A percentile compares a stretch with the other conserved stretches of the same genome.
Conservation (phyloP, 2,888 invertebrate species). For the Busseola fusca region DNA sequence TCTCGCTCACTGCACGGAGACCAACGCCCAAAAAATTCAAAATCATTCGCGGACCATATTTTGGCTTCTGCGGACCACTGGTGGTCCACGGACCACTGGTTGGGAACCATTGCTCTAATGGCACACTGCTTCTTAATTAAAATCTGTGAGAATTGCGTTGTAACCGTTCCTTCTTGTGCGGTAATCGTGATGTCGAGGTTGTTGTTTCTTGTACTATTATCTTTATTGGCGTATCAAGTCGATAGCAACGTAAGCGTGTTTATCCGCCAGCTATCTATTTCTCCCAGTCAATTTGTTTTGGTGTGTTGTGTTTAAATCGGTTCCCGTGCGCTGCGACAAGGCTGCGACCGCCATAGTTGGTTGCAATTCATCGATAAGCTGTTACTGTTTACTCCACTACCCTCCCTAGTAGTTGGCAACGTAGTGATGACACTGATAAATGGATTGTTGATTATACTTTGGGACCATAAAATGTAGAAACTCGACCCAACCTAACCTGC, state of each 20-base stretch:
- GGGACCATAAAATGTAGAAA: conserved; percentile 39
- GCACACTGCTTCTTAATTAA: conserved; percentile 72
- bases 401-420: conserved; percentile 59
- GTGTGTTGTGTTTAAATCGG: conserved; percentile 58
- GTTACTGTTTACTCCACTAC: conserved; percentile 63
- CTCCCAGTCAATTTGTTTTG: conserved; percentile 63
- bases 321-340: conserved; percentile 52
- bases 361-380: conserved; percentile 67
- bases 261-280: conserved; percentile 57
- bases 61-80: too few species aligned
- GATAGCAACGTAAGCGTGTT: conserved; percentile 51
- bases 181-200: conserved; percentile 51
- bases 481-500: conserved; percentile 26
- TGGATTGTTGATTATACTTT: conserved; percentile 62
- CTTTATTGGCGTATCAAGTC: conserved; percentile 56
- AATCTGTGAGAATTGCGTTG: conserved; percentile 67
- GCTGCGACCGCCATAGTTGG: conserved; percentile 54
- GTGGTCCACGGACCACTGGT: too few species aligned
- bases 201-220: conserved; percentile 51
- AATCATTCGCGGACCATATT: too few species aligned
- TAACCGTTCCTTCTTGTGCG: conserved; percentile 64
- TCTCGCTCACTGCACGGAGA: too few species aligned
- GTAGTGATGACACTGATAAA: conserved; percentile 71
- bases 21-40: too few species aligned
- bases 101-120: too few species aligned